phyloP scores from a whole-genome alignment of 2,888 invertebrate species.

The Nemapogon koenigi region DNA sequence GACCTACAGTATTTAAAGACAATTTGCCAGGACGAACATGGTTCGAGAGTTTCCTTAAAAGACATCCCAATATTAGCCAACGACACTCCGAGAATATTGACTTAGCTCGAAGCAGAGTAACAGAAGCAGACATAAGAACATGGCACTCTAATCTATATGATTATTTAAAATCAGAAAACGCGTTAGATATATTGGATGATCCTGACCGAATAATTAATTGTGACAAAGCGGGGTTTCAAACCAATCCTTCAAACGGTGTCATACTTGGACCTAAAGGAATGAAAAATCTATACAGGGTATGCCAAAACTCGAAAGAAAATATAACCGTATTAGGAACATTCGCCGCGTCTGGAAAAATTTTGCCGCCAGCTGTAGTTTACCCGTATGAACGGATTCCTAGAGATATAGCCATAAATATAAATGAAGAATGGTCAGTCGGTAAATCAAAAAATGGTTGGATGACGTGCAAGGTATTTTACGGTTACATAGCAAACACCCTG shows the following conservation, averaged over 20 bases:
- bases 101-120: conserved; percentile 10
- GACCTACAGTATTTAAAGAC: conserved; percentile 7
- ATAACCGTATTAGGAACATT: conserved; percentile 11
- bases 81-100: conserved; percentile 11
- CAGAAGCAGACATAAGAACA: conserved; percentile 10
- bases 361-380: conserved; percentile 13
- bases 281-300: conserved; percentile 9
- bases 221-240: conserved; percentile 12
- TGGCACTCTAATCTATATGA: conserved; percentile 8
- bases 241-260: conserved; percentile 10
- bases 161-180: conserved; percentile 1
- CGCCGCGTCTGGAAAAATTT: conserved; percentile 12
- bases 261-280: conserved; percentile 8
- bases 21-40: conserved; percentile 11
- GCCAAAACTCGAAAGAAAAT: conserved; percentile 10
- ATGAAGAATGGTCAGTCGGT: conserved; percentile 12
- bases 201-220: conserved; percentile 11
- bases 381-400: conserved; percentile 11
- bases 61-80: conserved; percentile 11
- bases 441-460: conserved; percentile 14
- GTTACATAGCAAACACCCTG: conserved; percentile 10
- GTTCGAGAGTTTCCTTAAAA: conserved; percentile 10
- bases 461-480: conserved; percentile 13
- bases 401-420: conserved; percentile 10
- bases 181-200: conserved; percentile 7